phyloP scores from a whole-genome alignment of 2,888 invertebrate genomes.

The Hyalella azteca region DNA sequence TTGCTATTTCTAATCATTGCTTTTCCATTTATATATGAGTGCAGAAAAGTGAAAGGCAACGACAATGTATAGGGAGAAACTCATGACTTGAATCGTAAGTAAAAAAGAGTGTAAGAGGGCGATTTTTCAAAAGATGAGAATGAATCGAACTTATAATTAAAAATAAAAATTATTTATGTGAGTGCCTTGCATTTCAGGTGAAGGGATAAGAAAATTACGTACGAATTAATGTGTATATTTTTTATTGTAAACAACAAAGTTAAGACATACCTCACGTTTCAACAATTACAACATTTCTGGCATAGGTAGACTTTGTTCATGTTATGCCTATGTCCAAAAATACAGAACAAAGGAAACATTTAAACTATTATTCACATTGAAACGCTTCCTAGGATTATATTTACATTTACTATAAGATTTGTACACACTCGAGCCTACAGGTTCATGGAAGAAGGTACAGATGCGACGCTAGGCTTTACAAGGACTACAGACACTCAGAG shows the following conservation, averaged over 20 bases:
- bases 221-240: conserved; percentile 1
- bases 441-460: conserved; percentile 21
- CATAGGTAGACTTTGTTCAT: conserved; percentile 1
- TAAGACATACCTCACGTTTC: conserved; percentile 14
- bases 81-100: too few species aligned
- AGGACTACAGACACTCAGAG: too few species aligned
- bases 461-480: not conserved
- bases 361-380: conserved; percentile 30
- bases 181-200: too few species aligned
- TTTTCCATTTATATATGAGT: too few species aligned
- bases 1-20: too few species aligned
- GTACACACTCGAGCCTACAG: not conserved
- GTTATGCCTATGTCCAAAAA: conserved; percentile 20
- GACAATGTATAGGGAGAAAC: too few species aligned
- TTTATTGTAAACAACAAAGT: conserved; percentile 32
- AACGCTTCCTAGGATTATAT: conserved; percentile 12
- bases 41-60: too few species aligned
- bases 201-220: too few species aligned
- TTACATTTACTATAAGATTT: not conserved
- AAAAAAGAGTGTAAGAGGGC: too few species aligned
- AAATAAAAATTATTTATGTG: too few species aligned
- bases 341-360: conserved; percentile 12
- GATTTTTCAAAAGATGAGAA: too few species aligned
- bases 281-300: conserved; percentile 29
- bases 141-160: too few species aligned